Evolutionary conservation across 2,797 vertebrate species (phyloP).

Genomic region (Cynodonichthys magdalenae): DNA sequence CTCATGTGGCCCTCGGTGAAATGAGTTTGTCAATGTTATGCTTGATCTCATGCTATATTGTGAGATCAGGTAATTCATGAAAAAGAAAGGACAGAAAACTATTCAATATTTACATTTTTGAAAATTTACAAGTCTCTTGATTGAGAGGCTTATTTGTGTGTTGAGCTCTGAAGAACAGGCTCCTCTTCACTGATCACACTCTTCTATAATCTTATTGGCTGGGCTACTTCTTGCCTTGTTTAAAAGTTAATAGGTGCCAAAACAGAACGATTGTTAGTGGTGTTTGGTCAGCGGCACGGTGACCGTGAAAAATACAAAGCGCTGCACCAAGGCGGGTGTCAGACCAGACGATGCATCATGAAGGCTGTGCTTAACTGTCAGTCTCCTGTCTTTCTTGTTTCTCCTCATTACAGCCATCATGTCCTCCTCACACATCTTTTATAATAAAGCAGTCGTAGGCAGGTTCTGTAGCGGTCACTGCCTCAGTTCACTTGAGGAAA

Average conservation of each 20-base stretch:
- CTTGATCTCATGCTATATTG: too few relatives aligned
- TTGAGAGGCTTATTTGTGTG: conserved; percentile 19
- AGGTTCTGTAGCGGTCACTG: background rate
- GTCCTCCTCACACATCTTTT: conserved; percentile 28
- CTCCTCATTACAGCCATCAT: conserved; percentile 25
- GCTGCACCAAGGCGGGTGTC: conserved; percentile 46
- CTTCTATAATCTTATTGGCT: background rate
- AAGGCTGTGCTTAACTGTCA: conserved; percentile 52
- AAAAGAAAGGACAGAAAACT: too few relatives aligned
- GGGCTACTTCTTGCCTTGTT: conserved; percentile 21
- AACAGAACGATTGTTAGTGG: conserved; percentile 40
- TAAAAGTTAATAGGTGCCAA: conserved; percentile 46
- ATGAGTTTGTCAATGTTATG: too few relatives aligned
- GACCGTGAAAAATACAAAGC: conserved; percentile 69
- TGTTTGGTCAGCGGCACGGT: conserved; percentile 36
- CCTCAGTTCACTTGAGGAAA: conserved; percentile 1
- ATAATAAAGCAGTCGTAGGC: conserved; percentile 17
- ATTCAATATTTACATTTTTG: background rate
- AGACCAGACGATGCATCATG: conserved; percentile 59
- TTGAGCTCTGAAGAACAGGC: conserved; percentile 9
- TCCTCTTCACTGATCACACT: background rate
- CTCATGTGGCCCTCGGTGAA: too few relatives aligned
- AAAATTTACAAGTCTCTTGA: conserved; percentile 25
- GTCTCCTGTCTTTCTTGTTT: conserved; percentile 22
- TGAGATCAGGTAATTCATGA: too few relatives aligned